Evolutionary conservation across 2,113 vertebrate species (phyloP), one percentile per base, ranked within the genome.

Genomic region (Sceloporus undulatus): DNA sequence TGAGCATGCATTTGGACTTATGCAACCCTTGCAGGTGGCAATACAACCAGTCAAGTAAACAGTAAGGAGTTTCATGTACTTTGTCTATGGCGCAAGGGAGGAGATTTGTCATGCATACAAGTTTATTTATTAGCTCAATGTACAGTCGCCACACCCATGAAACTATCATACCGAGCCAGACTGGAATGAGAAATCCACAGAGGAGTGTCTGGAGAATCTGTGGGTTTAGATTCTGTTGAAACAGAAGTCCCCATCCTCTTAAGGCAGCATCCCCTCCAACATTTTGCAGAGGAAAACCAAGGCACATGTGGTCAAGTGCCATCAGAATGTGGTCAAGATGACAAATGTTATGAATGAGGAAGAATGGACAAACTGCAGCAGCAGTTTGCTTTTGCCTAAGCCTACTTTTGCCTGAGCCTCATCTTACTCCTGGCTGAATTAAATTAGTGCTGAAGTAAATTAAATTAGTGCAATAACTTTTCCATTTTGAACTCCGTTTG

Each of bases 141-240:
- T 19, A 21, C 23, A 79, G n/a, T 10, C n/a, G 14, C 76, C 76
- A 56, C 85, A 71, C 85, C 85, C 85, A 73, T 29, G 77, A 87
- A 73, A 71, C 85, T 79, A 1, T 59, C n/a, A 11, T 9, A 54
- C 77, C 77, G 38, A 79, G 77, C 23, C 66, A 87, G 23, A 34
- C 77, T 56, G 66, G 66, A 71, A 86, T 87, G 38, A 59, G 77
- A 38, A 80, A 87, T 16, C n/a, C 48, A 48, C 48, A 59, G 77
- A 13, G n/a, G 75, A 38, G 29, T 11, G 27, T 48, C 25, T 76
- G 25, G 34, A 38, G 29, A 48, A 85, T 18, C 56, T 38, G 52
- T 16, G 13, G 59, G 16, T 27, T 2, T 18, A 42, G 18, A 68
- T 77, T 71, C 75, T 52, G 21, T 4, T 23, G 21, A 59, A 4